Percentiles rank a stretch among this genome's conserved stretches.
phyloP scores from a whole-genome alignment of 2,797 vertebrate genomes.

The Pogonophryne albipinna region DNA sequence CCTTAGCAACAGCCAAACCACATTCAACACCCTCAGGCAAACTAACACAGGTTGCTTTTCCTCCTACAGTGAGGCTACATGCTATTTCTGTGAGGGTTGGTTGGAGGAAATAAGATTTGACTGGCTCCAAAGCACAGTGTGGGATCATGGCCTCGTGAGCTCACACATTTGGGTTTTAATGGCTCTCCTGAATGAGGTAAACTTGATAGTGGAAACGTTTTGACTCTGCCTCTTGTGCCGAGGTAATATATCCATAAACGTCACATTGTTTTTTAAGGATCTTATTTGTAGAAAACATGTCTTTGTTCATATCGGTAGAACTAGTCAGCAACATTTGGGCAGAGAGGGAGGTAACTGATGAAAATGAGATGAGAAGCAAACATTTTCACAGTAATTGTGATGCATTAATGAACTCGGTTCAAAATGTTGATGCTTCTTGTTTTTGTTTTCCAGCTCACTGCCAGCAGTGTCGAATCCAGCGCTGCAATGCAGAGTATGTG shows the following conservation, averaged over 20 bases:
- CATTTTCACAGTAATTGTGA: too few species aligned
- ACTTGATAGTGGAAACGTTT: constrained; percentile 70
- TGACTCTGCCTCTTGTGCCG: constrained; percentile 41
- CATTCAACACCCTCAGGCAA: constrained; percentile 72
- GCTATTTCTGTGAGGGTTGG: constrained; percentile 65
- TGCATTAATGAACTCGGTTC: too few species aligned
- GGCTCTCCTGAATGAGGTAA: constrained; percentile 70
- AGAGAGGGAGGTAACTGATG: background rate
- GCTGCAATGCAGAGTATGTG: constrained; percentile 87
- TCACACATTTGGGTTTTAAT: constrained; percentile 61
- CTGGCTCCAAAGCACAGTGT: constrained; percentile 65
- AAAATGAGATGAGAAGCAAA: background rate
- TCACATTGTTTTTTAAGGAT: constrained; percentile 21
- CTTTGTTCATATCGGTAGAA: background rate
- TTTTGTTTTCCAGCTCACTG: constrained; percentile 78
- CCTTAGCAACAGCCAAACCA: constrained; percentile 73
- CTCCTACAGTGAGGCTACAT: constrained; percentile 59
- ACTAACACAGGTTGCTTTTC: constrained; percentile 68
- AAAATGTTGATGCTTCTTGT: constrained; percentile 15
- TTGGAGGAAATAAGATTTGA: constrained; percentile 71
- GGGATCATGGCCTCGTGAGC: constrained; percentile 65
- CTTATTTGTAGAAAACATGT: background rate
- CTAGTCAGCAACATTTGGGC: background rate
- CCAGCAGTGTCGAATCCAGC: constrained; percentile 88
- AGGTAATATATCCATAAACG: constrained; percentile 42